A percentile compares a stretch with the other conserved stretches of the same genome.
These are phyloP conservation scores for Halisarca cf. caerulea DNA, from an alignment of 37 sponge, comb jelly and placozoan species.

Conservation along the genomic window DNA sequence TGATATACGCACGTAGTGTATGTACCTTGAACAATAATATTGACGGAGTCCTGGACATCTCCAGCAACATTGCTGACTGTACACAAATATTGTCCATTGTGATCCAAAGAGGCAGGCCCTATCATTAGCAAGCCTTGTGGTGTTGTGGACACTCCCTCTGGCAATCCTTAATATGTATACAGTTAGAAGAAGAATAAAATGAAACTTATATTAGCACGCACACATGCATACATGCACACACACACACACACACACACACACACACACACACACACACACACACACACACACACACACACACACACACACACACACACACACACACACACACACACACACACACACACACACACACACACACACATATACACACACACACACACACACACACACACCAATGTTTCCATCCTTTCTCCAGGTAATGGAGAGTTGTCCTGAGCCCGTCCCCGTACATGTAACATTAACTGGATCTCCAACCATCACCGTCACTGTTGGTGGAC, in stretches of 20 bases:
- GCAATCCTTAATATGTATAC: neutral
- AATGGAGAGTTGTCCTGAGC: neutral
- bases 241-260: constrained; percentile 26
- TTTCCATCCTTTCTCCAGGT: neutral
- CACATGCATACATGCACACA: neutral
- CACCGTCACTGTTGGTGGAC: neutral
- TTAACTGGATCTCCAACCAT: neutral
- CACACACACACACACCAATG: neutral
- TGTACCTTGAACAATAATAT: neutral
- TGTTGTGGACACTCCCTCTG: neutral
- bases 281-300: too few relatives aligned
- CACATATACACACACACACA: constrained; percentile 17
- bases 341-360: constrained; percentile 12
- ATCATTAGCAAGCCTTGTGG: neutral
- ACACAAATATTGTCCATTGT: neutral
- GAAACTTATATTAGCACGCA: neutral
- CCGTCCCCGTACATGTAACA: neutral
- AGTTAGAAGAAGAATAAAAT: too few relatives aligned
- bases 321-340: too few relatives aligned
- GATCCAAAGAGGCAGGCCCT: neutral
- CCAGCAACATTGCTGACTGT: neutral
- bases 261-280: constrained; percentile 1
- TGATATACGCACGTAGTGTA: neutral
- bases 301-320: too few relatives aligned
- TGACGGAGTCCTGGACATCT: neutral